Base-by-base conservation (phyloP, 2,113 vertebrate species). In the Bucco capensis region DNA sequence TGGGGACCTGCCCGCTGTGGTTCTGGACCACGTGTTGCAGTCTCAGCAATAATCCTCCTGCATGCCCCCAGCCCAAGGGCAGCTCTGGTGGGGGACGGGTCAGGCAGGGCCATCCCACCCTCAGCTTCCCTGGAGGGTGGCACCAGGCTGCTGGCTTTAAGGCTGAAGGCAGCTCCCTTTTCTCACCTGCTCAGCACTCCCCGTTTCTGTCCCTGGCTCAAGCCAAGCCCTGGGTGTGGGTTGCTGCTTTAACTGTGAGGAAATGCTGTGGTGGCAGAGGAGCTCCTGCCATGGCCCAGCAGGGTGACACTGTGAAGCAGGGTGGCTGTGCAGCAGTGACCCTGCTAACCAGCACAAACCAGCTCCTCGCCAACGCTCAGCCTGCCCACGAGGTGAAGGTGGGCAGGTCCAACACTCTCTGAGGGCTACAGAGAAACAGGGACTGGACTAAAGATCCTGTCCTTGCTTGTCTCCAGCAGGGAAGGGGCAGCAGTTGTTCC, bases 41-140 rank as follows among this genome's bases (percentile, higher is more conserved):
- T 53, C 56, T 75, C 93, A 90, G 96, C 94, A 93, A 95, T 96
- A 96, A 96, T 21, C 82, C 54, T 28, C 70, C 56, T 5, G 56
- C 12, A 1, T 3, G 1, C 9, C 44, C n/a, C 51, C 44, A 23
- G 66, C 79, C 71, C 66, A 1, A 44, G n/a, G 84, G 61, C 81
- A 71, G 81, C 74, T 11, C 0, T 2, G 12, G 50, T 2, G 21
- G 9, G 65, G 58, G 19, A 9, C 0, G 37, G 50, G 33, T 3
- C 31, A 0, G 53, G 80, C 37, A 23, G 42, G 62, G 46, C 8
- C 22, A 1, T 4, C 71, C 83, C 19, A 0, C 0, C 12, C 81
- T 62, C 13, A 1, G 0, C 54, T 19, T 8, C 14, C 57, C 60
- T 31, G 0, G 0, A 19, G 8, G 53, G 21, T 31, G 58, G 30